These are phyloP conservation scores for Drosophila simulans DNA, from an alignment of 1,140 invertebrate genomes.

Conservation along the genomic window DNA sequence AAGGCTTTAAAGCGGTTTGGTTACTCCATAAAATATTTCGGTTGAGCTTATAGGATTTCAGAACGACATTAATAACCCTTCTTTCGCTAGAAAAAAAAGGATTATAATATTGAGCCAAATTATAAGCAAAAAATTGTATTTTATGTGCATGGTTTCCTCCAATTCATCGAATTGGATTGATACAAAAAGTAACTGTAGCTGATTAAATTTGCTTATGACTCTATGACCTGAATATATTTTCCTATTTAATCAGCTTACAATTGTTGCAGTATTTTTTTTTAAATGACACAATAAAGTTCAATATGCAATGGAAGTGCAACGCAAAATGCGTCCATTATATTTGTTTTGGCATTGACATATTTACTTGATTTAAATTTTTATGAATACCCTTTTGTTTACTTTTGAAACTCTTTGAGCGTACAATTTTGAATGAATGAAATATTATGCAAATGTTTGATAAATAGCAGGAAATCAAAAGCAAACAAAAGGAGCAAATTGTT, in stretches of 20 bases:
- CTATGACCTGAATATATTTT: constrained; percentile 12
- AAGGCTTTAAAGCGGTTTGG: neutral
- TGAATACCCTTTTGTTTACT: constrained; percentile 2
- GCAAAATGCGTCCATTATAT: constrained; percentile 24
- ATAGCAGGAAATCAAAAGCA: constrained; percentile 47
- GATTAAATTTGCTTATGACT: neutral
- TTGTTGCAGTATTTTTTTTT: neutral
- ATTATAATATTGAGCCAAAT: neutral
- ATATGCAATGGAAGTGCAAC: constrained; percentile 14
- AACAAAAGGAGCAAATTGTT: constrained; percentile 28
- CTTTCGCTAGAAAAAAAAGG: neutral
- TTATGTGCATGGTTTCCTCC: neutral
- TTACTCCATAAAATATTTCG: neutral
- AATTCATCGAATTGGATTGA: neutral
- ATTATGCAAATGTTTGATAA: constrained; percentile 52
- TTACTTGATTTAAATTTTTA: constrained; percentile 35
- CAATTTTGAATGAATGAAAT: constrained; percentile 30
- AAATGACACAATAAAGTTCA: neutral
- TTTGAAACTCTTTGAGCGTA: constrained; percentile 1
- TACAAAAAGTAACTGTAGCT: neutral
- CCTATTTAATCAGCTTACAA: constrained; percentile 14
- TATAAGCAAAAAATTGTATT: neutral
- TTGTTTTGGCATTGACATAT: constrained; percentile 24
- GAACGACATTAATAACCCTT: neutral
- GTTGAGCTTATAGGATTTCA: neutral